Percentiles rank a stretch among this genome's conserved stretches.
Evolutionary conservation across 1,140 invertebrate species (phyloP).

Genomic region (Anthonomus grandis): DNA sequence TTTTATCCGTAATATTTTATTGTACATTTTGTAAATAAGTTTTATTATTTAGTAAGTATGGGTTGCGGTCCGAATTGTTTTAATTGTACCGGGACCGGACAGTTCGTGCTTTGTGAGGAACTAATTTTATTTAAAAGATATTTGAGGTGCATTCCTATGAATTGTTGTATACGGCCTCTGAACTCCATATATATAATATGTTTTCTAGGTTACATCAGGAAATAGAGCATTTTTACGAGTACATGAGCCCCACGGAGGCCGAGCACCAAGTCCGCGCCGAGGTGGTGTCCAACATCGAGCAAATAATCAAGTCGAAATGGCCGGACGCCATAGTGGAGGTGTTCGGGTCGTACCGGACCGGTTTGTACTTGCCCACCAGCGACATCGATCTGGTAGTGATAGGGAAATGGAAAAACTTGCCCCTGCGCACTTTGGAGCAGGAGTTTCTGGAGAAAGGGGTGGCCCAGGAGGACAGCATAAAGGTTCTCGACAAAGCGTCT

Average conservation of each 20-base stretch:
- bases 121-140: background rate
- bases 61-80: too few relatives aligned
- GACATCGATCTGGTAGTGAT: constrained; percentile 97
- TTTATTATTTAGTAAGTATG: too few relatives aligned
- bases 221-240: constrained; percentile 92
- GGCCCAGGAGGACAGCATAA: constrained; percentile 82
- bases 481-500: constrained; percentile 95
- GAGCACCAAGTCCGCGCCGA: constrained; percentile 82
- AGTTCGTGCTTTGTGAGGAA: background rate
- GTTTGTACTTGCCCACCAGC: constrained; percentile 93
- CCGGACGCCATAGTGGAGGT: constrained; percentile 89
- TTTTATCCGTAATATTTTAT: too few relatives aligned
- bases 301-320: constrained; percentile 84
- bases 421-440: constrained; percentile 85
- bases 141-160: too few relatives aligned
- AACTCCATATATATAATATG: constrained; percentile 9
- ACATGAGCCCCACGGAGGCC: constrained; percentile 87
- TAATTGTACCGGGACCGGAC: too few relatives aligned
- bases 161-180: too few relatives aligned
- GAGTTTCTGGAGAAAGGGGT: constrained; percentile 85
- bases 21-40: too few relatives aligned
- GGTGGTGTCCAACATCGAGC: constrained; percentile 83
- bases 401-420: constrained; percentile 90
- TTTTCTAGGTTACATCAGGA: constrained; percentile 85
- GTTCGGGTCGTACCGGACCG: constrained; percentile 93